phyloP scores from a whole-genome alignment of 2,797 vertebrate species.

The Bovichtus variegatus region DNA sequence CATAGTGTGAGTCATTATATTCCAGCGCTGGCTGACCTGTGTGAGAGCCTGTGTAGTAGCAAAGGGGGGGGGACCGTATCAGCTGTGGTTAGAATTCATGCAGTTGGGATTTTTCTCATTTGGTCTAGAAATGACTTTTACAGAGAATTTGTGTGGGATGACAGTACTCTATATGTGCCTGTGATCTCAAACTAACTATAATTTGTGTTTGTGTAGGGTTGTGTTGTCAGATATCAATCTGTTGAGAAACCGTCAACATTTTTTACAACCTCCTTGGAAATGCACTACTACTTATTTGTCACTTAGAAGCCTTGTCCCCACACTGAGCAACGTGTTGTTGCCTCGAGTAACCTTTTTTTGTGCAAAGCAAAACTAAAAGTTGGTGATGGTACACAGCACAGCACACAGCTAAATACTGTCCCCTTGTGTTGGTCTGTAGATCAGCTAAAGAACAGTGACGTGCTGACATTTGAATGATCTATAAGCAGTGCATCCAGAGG shows the following conservation, averaged over 20 bases:
- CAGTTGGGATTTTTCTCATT: slow-evolving; percentile 9
- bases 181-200: slow-evolving; percentile 6
- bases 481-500: no score
- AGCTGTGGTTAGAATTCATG: slow-evolving; percentile 40
- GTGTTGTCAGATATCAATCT: not conserved
- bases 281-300: not conserved
- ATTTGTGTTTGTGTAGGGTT: no score
- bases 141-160: slow-evolving; percentile 39
- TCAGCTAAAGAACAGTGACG: not conserved
- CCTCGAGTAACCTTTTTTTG: no score
- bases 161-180: not conserved
- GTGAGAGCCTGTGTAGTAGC: slow-evolving; percentile 5
- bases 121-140: slow-evolving; percentile 40
- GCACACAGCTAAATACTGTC: slow-evolving; percentile 72
- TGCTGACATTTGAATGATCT: not conserved
- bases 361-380: slow-evolving; percentile 41
- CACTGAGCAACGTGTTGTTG: not conserved
- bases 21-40: slow-evolving; percentile 55
- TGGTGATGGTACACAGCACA: not conserved
- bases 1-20: slow-evolving; percentile 60
- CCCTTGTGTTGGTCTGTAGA: slow-evolving; percentile 68
- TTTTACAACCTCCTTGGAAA: slow-evolving; percentile 11
- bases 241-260: not conserved
- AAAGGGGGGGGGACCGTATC: slow-evolving; percentile 15
- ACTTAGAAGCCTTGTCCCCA: not conserved